Base-by-base conservation (phyloP, 2,113 vertebrate species). In the Acrocephalus arundinaceus region DNA sequence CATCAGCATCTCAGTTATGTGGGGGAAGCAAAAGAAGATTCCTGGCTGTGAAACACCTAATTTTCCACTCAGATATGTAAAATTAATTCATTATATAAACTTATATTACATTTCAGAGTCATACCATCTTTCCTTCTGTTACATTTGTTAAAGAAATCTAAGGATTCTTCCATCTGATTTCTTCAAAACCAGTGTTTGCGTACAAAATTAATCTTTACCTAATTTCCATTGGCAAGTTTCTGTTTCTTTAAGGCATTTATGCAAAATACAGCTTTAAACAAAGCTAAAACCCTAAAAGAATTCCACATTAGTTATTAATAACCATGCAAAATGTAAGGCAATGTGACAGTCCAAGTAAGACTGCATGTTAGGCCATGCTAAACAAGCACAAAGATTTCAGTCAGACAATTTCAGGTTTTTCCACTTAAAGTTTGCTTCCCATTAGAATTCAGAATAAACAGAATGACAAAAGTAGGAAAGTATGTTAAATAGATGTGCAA, bases 1-100 rank as follows among this genome's bases (percentile, higher is more conserved):
- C 0, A 0, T 5, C 35, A 46, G 6, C 0, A 6, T 16, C n/a
- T 55, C 4, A 0, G 8, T 52, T 35, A 68, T 2, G 9, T 43
- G 3, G 8, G 3, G 2, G 13, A 62, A 83, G 31, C 4, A 57
- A 17, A 19, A 13, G 5, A 61, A 85, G 19, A 67, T 7, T 55
- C 1, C 14, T 28, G 4, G 1, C 7, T 58, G 37, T 75, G 31
- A 92, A 84, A 65, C 6, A 49, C 4, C 43, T 28, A 65, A 13
- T 35, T 94, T 30, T 84, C 45, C 41, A 73, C 37, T 89, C 58
- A 77, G 35, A 90, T 23, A 76, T 2, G 1, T 55, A 62, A 82
- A 94, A 82, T 35, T 19, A 54, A 58, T 51, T 37, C 68, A 90
- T 37, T 35, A 66, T 24, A 41, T 21, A 54, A 89, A 66, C 7